Base-by-base conservation (phyloP, 1,140 invertebrate genomes). In the Melitaea cinxia region DNA sequence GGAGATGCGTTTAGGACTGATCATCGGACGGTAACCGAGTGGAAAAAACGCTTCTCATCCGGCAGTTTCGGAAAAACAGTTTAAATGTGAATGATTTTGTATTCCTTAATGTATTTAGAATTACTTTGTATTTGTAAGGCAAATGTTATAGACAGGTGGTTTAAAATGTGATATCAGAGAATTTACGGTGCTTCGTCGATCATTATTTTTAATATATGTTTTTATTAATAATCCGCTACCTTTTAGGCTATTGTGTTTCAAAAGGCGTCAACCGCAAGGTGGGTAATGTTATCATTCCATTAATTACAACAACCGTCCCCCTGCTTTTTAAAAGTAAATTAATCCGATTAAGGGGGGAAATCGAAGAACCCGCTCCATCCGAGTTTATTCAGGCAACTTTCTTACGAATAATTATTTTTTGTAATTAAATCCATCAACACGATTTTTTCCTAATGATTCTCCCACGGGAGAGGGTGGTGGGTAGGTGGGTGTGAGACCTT, bases 341-440 rank as follows among this genome's bases (percentile, higher is more conserved):
- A 90, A 90, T 90, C 88, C 85, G 85, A 90, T 90, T 90, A 90
- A 77, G 82, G 85, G 37, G 81, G 82, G 83, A 88, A n/a, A 86
- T 88, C 88, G 84, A 88, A 85, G 85, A 88, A 90, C 85, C 84
- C 88, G 83, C 88, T 90, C 83, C 80, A 77, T 85, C 82, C 85
- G 77, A 85, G 80, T 90, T 87, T 88, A 88, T 88, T 88, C 85
- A 84, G 81, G 70, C 78, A 88, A 88, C 80, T 88, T 90, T 90
- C 85, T 90, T 86, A 84, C 74, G 82, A 88, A 88, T 88, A 88
- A 88, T 90, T 88, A 90, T 88, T 88, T 90, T 88, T 90, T 85
- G 83, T 90, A 90, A 90, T 90, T 90, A 90, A 90, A 90, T 90
- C 88, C 88, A 88, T 90, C 88, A 90, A 90, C 88, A 90, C 88